Base-by-base conservation (phyloP, 2,113 vertebrate species). In the Calyptomena viridis region DNA sequence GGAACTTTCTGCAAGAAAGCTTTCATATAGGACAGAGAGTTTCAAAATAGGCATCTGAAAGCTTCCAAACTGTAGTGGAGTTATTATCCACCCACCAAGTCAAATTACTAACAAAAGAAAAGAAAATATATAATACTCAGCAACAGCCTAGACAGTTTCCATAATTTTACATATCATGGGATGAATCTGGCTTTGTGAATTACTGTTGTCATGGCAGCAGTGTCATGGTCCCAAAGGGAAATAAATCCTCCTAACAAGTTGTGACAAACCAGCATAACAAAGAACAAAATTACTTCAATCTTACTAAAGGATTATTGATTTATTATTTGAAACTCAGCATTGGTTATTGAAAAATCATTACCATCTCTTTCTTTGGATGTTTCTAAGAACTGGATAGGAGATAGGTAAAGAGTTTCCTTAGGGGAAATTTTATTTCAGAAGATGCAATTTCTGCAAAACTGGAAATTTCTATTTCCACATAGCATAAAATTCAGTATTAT, bases 261-360 rank as follows among this genome's bases (percentile, higher is more conserved):
- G 28, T 95, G 94, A 91, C 92, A 97, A 97, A 96, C 47, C 78
- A 96, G 22, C 87, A 92, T 90, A 82, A 62, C 64, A 77, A 93
- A 96, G 83, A 82, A 78, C 40, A 90, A 93, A 87, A 96, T 97
- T 5, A 95, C 94, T 95, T 94, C 76, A 64, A 84, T 71, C 59
- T 80, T 86, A 47, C 80, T 93, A 87, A 59, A 92, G 92, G 85
- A 93, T 94, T 87, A 87, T 94, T 82, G 90, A 93, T 88, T 93
- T 95, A 89, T 91, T 96, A 91, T 88, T 72, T 73, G 91, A 91
- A 97, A 92, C n/a, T 92, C 91, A 84, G 82, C 64, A 96, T 5
- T 90, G n/a, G 42, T 93, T 97, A 88, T 73, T 84, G 76, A 88
- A 92, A 93, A 94, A 86, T 84, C 53, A 77, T 50, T 90, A 58